Evolutionary conservation across 2,888 invertebrate genomes (phyloP).

Genomic region (Amphimallon solstitiale): DNA sequence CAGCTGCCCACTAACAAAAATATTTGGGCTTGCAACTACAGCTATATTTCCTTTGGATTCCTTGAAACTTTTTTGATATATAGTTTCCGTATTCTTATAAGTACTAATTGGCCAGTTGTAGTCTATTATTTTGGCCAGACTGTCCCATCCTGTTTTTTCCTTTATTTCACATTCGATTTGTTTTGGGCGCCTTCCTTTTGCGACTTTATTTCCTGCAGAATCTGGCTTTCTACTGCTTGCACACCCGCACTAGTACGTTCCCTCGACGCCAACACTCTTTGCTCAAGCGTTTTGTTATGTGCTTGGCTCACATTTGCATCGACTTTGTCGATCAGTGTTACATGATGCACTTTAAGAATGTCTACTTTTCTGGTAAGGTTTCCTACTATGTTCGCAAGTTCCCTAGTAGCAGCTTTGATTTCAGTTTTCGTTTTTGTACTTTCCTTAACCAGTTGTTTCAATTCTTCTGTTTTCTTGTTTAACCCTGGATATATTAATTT

Average conservation of each 20-base stretch:
- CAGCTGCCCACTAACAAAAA: background rate
- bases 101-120: background rate
- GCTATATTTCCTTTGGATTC: background rate
- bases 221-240: background rate
- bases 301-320: too few species aligned
- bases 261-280: background rate
- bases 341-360: too few species aligned
- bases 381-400: too few species aligned
- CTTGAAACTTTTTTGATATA: background rate
- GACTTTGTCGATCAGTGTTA: too few species aligned
- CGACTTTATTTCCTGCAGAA: background rate
- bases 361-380: too few species aligned
- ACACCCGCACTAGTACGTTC: background rate
- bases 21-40: background rate
- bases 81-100: background rate
- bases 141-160: background rate
- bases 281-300: background rate
- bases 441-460: too few species aligned
- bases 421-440: too few species aligned
- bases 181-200: background rate
- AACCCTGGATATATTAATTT: too few species aligned
- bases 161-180: background rate
- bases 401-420: too few species aligned
- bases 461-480: too few species aligned
- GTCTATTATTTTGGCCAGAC: background rate